A percentile compares a stretch with the other conserved stretches of the same genome.
These are phyloP conservation scores for Microchirus variegatus DNA, from an alignment of 2,797 vertebrate genomes.

Conservation along the genomic window DNA sequence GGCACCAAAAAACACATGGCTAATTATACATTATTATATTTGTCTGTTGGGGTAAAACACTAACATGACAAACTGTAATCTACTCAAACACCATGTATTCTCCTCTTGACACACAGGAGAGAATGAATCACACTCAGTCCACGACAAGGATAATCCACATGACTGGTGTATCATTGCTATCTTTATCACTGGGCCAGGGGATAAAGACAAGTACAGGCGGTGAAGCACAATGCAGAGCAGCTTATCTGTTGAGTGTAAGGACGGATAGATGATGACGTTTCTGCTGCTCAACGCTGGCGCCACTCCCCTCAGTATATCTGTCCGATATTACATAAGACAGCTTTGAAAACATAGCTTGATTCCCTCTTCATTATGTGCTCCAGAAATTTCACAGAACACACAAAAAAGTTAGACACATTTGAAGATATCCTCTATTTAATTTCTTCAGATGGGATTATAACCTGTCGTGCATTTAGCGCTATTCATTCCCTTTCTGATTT, in stretches of 20 bases:
- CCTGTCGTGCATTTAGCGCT: not conserved
- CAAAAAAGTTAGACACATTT: constrained; percentile 22
- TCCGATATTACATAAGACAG: constrained; percentile 76
- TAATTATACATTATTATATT: constrained; percentile 17
- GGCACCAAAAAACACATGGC: constrained; percentile 18
- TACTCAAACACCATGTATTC: constrained; percentile 49
- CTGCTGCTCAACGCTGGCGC: constrained; percentile 51
- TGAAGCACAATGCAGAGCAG: constrained; percentile 76
- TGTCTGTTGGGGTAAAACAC: constrained; percentile 32
- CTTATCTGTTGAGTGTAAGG: constrained; percentile 64
- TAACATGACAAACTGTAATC: constrained; percentile 51
- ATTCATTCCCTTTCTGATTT: not conserved
- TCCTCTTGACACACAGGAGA: constrained; percentile 52
- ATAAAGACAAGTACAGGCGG: constrained; percentile 73
- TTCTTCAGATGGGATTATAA: constrained; percentile 2
- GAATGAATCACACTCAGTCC: constrained; percentile 69
- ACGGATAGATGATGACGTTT: constrained; percentile 65
- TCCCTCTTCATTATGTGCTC: constrained; percentile 47
- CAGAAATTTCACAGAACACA: constrained; percentile 39
- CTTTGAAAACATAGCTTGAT: constrained; percentile 62
- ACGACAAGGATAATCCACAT: constrained; percentile 75
- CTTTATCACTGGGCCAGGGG: constrained; percentile 75
- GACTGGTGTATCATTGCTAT: constrained; percentile 77
- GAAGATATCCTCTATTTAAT: constrained; percentile 8
- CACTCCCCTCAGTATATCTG: constrained; percentile 45